These are phyloP conservation scores for Philaenus spumarius DNA, from an alignment of 1,140 invertebrate species.

Conservation along the genomic window DNA sequence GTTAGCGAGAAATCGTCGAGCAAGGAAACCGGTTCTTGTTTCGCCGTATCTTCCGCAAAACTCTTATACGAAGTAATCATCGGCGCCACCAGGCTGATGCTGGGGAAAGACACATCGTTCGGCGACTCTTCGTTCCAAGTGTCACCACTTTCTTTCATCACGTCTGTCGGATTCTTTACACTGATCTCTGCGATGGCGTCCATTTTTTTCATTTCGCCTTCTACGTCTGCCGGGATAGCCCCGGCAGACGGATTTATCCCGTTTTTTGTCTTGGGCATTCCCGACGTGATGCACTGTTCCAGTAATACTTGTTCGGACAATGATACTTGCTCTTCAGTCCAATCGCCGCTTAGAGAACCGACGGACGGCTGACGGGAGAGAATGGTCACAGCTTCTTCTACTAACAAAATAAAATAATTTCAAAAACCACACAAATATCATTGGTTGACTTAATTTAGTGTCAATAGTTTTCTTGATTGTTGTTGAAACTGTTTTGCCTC, in stretches of 20 bases:
- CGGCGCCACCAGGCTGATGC: slow-evolving; percentile 64
- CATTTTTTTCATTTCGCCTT: slow-evolving; percentile 30
- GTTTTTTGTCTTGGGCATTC: slow-evolving; percentile 44
- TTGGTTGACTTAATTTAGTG: background rate
- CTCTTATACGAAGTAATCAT: slow-evolving; percentile 59
- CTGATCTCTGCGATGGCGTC: background rate
- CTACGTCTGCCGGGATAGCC: slow-evolving; percentile 26
- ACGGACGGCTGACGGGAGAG: slow-evolving; percentile 27
- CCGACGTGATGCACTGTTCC: slow-evolving; percentile 71
- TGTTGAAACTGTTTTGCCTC: too few relatives aligned
- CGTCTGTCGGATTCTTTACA: background rate
- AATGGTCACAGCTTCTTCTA: slow-evolving; percentile 23
- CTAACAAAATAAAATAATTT: slow-evolving; percentile 10
- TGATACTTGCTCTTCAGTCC: slow-evolving; percentile 53
- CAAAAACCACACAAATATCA: background rate
- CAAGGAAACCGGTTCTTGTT: slow-evolving; percentile 2
- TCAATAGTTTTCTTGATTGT: too few relatives aligned
- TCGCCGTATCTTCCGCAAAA: slow-evolving; percentile 37
- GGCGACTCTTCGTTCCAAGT: slow-evolving; percentile 61
- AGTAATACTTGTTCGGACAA: slow-evolving; percentile 52
- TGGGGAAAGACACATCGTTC: slow-evolving; percentile 56
- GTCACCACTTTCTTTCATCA: slow-evolving; percentile 45
- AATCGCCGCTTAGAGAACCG: slow-evolving; percentile 55
- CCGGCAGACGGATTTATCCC: slow-evolving; percentile 12
- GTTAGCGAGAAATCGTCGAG: slow-evolving; percentile 42